Base-by-base conservation (phyloP, 1,140 invertebrate genomes). In the Diprion similis region DNA sequence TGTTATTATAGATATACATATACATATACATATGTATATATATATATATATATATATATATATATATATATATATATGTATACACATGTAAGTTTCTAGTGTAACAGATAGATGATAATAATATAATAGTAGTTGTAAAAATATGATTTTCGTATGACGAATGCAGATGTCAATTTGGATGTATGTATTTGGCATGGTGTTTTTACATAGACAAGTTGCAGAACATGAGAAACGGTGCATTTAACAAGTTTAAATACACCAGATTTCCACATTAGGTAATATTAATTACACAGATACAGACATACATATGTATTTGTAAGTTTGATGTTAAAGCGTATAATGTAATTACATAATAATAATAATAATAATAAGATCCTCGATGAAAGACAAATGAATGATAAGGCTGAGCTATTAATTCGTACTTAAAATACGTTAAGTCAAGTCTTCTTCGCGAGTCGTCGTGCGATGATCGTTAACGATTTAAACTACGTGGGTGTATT, bases 181-280 rank as follows among this genome's bases (percentile, higher is more conserved):
- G 24, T 37, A 37, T 37, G 24, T 37, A 37, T 37, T 37, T 37
- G 24, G 24, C 6, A 78, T 80, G 75, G 77, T 82, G 78, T 81
- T 79, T 78, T 77, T 81, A 81, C 80, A 80, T 45, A 73, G 66
- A 73, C 64, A 71, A n/a, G 46, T 78, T 75, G 24, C 24, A 6
- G 24, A 37, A 37, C 46, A 74, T 71, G 24, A n/a, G 69, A 59
- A 75, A 75, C 70, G 70, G 66, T 71, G 70, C 46, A 71, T 74
- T 75, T 75, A 68, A 71, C 67, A 47, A 71, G 47, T n/a, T 73
- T 74, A 71, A 71, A 71, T 75, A 68, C 69, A 46, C 46, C 18
- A 59, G 69, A 66, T 71, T 67, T 75, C 70, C 66, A 65, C 8
- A 47, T 70, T 77, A 75, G 76, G 24, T 74, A 73, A 64, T 17